These are phyloP conservation scores for Frieseomelitta varia DNA, from an alignment of 1,140 invertebrate species.

Conservation along the genomic window DNA sequence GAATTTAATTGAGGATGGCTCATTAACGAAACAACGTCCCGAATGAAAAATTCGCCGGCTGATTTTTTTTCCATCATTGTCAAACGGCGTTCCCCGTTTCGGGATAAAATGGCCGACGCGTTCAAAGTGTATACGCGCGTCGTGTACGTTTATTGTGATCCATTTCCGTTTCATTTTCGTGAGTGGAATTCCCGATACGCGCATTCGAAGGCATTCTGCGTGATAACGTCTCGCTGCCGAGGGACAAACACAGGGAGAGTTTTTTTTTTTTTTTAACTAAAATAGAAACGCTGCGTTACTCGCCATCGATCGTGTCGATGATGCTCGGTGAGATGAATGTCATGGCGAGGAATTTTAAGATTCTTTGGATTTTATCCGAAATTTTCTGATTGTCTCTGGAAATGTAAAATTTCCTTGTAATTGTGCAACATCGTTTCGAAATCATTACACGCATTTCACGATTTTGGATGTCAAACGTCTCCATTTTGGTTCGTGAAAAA, in stretches of 20 bases:
- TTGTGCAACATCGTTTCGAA: no score
- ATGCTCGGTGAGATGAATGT: no score
- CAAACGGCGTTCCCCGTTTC: background rate
- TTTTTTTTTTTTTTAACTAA: background rate
- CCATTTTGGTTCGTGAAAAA: no score
- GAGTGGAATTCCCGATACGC: background rate
- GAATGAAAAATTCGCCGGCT: background rate
- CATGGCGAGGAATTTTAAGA: no score
- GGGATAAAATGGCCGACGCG: background rate
- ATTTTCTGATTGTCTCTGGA: no score
- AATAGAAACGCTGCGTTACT: background rate
- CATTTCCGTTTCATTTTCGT: constrained; percentile 12
- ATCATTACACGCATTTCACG: no score
- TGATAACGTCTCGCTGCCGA: background rate
- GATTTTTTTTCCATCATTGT: background rate
- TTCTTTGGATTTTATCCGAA: no score
- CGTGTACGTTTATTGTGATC: constrained; percentile 1
- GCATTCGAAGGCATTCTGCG: background rate
- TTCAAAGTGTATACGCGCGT: background rate
- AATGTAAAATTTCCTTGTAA: no score
- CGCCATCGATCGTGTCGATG: background rate
- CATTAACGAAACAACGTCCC: background rate
- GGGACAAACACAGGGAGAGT: no score
- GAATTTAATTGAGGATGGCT: constrained; percentile 5
- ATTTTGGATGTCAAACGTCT: no score